Base-by-base conservation (phyloP, 2,797 vertebrate species). In the Acipenser oxyrinchus region DNA sequence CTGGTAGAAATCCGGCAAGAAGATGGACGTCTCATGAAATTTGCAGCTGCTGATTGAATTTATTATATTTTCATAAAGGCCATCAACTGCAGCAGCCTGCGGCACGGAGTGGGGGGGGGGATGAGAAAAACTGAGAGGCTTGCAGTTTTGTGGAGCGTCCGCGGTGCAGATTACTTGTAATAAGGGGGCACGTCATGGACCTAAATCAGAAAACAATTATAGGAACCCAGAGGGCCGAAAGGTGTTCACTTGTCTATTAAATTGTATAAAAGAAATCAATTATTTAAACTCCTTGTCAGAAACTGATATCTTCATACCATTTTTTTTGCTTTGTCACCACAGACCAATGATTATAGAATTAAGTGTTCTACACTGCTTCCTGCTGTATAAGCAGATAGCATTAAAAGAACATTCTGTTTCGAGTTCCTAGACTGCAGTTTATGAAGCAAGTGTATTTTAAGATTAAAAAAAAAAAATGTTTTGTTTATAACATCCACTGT, bases 21-120 rank as follows among this genome's bases (percentile, higher is more conserved):
- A 88, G 92, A 91, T 80, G 87, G 88, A 87, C 83, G 23, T 88
- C 90, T 95, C 90, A 93, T 95, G 88, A 95, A 95, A 94, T 90
- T 93, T 94, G 90, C 93, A 94, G 90, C 86, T 88, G 87, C 89
- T 94, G 91, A 93, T 92, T 93, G 89, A 93, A 94, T 95, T 93
- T 89, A 81, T 90, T 75, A 80, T 84, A 92, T 94, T 93, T 95
- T 92, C 90, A 91, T 92, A 89, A 92, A 92, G 88, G 85, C 87
- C 86, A 86, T 90, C 84, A 88, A 86, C 84, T 88, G 80, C 86
- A 84, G 80, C 86, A 85, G 86, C 88, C 84, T 88, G 84, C 79
- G 82, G 89, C 87, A 82, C 71, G 83, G 82, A 77, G 75, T 48
- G 52, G 57, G 61, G 70, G 68, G 15, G 61, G 63, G 79, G 80